Base-by-base conservation (phyloP, 1,140 invertebrate species). In the Brachionus paranguensis region DNA sequence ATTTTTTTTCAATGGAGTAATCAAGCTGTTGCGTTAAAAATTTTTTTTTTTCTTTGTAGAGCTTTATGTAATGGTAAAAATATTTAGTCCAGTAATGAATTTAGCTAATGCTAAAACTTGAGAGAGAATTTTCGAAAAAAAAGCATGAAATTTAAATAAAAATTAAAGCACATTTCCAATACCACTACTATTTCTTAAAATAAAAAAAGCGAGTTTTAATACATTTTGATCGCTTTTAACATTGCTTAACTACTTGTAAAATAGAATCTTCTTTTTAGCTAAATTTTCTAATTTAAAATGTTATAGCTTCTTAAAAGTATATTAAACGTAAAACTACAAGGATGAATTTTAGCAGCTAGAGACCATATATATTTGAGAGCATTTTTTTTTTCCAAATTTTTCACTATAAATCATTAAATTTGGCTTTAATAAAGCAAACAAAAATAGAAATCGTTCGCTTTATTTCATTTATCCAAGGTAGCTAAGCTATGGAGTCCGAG, bases 251-350 rank as follows among this genome's bases (percentile, higher is more conserved):
- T 10, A 60, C 53, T 60, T 60, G 7, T 60, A 60, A 60, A 20
- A 60, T 60, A 60, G 53, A 60, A 60, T 20, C 20, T 20, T 60
- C 20, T 20, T 60, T 60, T 60, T 60, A 24, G 37, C 29, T 72
- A 72, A 68, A 29, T 33, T 68, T 68, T 68, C 33, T 37, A 72
- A 45, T 45, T 20, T 43, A 72, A 72, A 72, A 72, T 72, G 68
- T 72, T 72, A 72, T 43, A 68, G 65, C 41, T 41, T 41, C 17
- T 72, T 72, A 72, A 72, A 72, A 72, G 68, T 72, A 72, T 72
- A 43, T 17, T 43, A 45, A 72, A 72, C 68, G 68, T 72, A 41
- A 72, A 17, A 43, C n/a, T 43, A 37, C 37, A 72, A 72, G 68
- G 68, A 72, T 72, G 37, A 72, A 72, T 72, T 72, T 8, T 6